Evolutionary conservation across 2,888 invertebrate genomes (phyloP).

Genomic region (Temnothorax rugatulus): DNA sequence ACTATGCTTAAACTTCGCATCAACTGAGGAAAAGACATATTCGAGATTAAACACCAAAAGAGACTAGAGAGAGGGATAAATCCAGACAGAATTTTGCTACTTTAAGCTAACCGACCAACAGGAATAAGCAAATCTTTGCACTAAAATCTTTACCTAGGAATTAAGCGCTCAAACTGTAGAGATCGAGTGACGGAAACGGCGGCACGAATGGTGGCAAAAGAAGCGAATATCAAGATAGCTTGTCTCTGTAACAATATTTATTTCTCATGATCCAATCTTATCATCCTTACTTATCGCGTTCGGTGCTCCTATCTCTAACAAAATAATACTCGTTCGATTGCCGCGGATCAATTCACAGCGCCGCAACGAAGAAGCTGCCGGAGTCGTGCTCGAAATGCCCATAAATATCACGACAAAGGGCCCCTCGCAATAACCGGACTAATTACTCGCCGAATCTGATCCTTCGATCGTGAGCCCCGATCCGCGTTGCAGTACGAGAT

Average conservation of each 20-base stretch:
- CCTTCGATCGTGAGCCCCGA: conserved; percentile 42
- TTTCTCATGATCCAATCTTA: conserved; percentile 36
- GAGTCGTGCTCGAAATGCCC: conserved; percentile 49
- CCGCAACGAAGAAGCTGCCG: conserved; percentile 13
- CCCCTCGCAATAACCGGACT: conserved; percentile 50
- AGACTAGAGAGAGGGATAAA: conserved; percentile 4
- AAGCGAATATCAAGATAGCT: background rate
- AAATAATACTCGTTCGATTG: conserved; percentile 17
- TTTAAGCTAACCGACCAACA: background rate
- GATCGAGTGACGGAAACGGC: background rate
- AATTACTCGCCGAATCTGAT: conserved; percentile 60
- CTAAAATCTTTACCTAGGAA: background rate
- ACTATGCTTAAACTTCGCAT: background rate
- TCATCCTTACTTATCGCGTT: conserved; percentile 29
- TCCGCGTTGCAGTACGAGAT: conserved; percentile 56
- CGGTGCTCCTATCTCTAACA: conserved; percentile 12
- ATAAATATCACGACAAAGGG: conserved; percentile 52
- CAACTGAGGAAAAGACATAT: background rate
- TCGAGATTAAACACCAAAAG: background rate
- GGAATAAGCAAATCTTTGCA: background rate
- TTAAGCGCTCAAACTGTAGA: background rate
- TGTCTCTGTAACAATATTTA: conserved; percentile 17
- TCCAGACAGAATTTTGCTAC: background rate
- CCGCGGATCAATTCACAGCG: conserved; percentile 8
- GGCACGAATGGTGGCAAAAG: background rate